Base-by-base conservation (phyloP, 1,140 invertebrate genomes). In the Pachypsylla venusta region DNA sequence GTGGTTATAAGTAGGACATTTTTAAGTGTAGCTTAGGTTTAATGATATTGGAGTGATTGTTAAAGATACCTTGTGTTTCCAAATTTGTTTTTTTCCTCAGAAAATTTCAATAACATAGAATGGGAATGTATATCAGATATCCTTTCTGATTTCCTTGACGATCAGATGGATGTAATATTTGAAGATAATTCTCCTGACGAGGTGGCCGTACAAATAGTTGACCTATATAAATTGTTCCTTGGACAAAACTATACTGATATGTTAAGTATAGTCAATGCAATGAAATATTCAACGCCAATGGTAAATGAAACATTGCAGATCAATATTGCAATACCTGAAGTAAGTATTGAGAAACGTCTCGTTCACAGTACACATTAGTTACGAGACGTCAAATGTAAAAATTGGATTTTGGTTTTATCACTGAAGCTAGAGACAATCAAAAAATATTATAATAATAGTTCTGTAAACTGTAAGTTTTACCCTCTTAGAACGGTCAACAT, bases 141-240 rank as follows among this genome's bases (percentile, higher is more conserved):
- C 22, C 42, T 48, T 7, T n/a, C 42, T 10, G 42, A 48, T 48
- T 48, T 48, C n/a, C 42, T 48, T 4, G 42, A 48, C 22, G 42
- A 48, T 19, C 42, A 48, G n/a, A 48, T 48, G 42, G 42, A 48
- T 22, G 16, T 48, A 19, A n/a, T 48, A 10, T 48, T 48, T 48
- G 42, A 48, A 48, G 42, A 48, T 22, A 48, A 48, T n/a, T 48
- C 42, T n/a, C 42, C 42, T 19, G 42, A 48, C 22, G 42, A 48
- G 42, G 42, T 48, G 42, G 42, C 42, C 3, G 42, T 48, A 4
- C 42, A 48, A 48, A 48, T 48, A 19, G 42, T 48, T 5, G 42
- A 48, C 16, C 42, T 48, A 22, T 48, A 48, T 22, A 48, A 48
- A 48, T 22, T 48, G 7, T 48, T 48, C 22, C 4, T 48, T 48